Conservation (phyloP, 2,113 vertebrate species). For the Oophaga pumilio region DNA sequence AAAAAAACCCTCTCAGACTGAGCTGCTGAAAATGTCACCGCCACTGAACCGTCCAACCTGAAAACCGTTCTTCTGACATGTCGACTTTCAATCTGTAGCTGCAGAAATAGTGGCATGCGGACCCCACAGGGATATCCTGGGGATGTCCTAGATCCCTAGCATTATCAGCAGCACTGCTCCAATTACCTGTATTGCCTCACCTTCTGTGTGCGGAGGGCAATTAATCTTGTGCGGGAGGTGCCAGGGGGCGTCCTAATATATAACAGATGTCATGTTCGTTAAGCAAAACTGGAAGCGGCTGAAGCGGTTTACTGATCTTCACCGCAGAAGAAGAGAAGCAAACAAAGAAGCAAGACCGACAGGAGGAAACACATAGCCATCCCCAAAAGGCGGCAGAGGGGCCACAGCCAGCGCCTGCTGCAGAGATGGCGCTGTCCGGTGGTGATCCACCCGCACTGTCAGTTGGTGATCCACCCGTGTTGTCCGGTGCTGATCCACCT, state of each 20-base stretch:
- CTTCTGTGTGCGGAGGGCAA: slow-evolving; percentile 21
- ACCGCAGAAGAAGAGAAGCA: slow-evolving; percentile 3
- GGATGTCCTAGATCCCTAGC: slow-evolving; percentile 16
- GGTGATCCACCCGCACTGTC: neutral
- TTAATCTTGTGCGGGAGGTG: slow-evolving; percentile 40
- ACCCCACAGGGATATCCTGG: neutral
- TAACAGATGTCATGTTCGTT: slow-evolving; percentile 52
- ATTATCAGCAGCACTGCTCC: slow-evolving; percentile 39
- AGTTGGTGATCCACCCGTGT: too few relatives aligned
- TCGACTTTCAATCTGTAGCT: slow-evolving; percentile 2
- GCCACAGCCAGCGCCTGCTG: neutral
- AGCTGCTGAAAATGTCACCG: neutral
- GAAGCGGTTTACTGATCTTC: slow-evolving; percentile 37
- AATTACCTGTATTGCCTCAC: slow-evolving; percentile 44
- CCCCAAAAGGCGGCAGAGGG: neutral
- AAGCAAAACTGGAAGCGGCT: slow-evolving; percentile 42
- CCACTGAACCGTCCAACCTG: neutral
- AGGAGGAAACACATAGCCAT: slow-evolving; percentile 1
- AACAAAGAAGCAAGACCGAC: neutral
- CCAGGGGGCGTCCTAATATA: slow-evolving; percentile 49
- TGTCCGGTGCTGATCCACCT: too few relatives aligned
- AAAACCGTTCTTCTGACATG: neutral
- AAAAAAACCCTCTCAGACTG: neutral
- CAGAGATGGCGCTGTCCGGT: neutral
- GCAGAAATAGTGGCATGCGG: neutral